These are phyloP conservation scores for Torymus tubicola DNA, from an alignment of 2,888 invertebrate species.

Conservation along the genomic window DNA sequence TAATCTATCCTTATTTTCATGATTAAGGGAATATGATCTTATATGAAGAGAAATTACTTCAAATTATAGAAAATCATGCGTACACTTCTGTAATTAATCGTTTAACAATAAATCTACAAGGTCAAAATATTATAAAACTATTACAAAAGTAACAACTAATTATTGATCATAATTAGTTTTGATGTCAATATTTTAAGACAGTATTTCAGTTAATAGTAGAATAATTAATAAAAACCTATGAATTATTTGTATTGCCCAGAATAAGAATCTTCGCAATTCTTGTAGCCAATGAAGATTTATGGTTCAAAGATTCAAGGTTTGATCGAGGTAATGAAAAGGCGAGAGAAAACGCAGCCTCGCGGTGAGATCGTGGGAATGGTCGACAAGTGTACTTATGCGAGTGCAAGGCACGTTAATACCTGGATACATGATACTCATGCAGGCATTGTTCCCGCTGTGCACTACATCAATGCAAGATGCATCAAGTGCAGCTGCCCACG, in stretches of 20 bases:
- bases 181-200: no score
- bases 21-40: no score
- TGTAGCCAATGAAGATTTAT: slow-evolving; percentile 10
- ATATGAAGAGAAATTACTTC: no score
- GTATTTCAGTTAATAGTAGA: no score
- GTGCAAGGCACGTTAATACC: slow-evolving; percentile 33
- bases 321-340: slow-evolving; percentile 36
- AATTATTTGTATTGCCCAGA: not conserved
- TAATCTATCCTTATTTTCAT: no score
- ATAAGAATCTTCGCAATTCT: slow-evolving; percentile 18
- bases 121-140: no score
- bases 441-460: slow-evolving; percentile 69
- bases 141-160: no score
- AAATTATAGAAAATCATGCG: no score
- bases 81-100: no score
- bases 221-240: no score
- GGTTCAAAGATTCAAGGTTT: slow-evolving; percentile 22
- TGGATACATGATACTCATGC: slow-evolving; percentile 50
- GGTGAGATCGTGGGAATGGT: slow-evolving; percentile 49
- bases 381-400: slow-evolving; percentile 38
- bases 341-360: not conserved
- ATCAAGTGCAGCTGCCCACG: slow-evolving; percentile 67
- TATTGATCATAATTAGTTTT: no score
- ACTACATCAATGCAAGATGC: slow-evolving; percentile 72
- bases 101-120: no score